Percentiles rank a stretch among this genome's conserved stretches.
Conservation (phyloP, 92 coral and sea anemone species). For the Zoanthus sociatus region DNA sequence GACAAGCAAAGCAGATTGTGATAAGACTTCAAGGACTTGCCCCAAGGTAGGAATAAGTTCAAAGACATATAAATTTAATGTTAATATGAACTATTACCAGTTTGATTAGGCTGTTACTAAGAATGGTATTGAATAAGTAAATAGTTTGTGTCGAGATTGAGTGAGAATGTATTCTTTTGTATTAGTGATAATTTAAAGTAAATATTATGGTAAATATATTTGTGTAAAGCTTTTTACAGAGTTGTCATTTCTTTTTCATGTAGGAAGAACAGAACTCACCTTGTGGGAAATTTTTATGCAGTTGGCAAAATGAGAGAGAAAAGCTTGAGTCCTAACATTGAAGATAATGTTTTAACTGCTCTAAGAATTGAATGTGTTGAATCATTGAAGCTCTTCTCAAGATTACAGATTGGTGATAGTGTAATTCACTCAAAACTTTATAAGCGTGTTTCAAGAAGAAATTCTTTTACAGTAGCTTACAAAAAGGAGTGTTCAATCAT, state of each 20-base stretch:
- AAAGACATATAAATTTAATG: neutral
- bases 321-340: conserved; percentile 24
- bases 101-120: neutral
- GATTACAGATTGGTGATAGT: conserved; percentile 48
- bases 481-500: conserved; percentile 12
- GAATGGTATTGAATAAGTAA: neutral
- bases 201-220: neutral
- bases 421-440: conserved; percentile 41
- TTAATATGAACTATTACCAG: neutral
- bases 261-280: conserved; percentile 32
- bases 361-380: conserved; percentile 1
- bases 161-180: neutral
- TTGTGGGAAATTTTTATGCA: conserved; percentile 22
- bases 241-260: conserved; percentile 1
- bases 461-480: conserved; percentile 49
- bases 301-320: conserved; percentile 26
- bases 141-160: neutral
- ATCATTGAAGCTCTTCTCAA: conserved; percentile 34
- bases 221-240: neutral
- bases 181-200: neutral
- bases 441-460: conserved; percentile 50
- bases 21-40: conserved; percentile 20
- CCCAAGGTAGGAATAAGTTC: conserved; percentile 4
- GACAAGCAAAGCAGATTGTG: conserved; percentile 13
- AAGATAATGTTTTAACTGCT: conserved; percentile 14